Conservation (phyloP, 2,888 invertebrate genomes). For the Peribatodes rhomboidaria region DNA sequence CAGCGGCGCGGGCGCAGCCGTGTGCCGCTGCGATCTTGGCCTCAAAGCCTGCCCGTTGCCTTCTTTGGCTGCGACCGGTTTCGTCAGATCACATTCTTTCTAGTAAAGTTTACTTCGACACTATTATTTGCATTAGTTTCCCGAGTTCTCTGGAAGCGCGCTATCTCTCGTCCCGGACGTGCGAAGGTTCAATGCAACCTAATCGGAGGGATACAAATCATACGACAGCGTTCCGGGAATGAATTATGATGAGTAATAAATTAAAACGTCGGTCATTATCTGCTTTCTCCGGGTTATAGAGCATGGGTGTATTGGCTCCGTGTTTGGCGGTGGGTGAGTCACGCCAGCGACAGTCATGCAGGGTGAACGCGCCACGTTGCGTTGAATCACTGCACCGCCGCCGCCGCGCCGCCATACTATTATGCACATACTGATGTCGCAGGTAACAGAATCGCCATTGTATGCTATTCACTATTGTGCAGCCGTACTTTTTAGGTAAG, state of each 20-base stretch:
- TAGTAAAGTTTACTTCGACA: conserved; percentile 64
- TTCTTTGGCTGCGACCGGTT: conserved; percentile 83
- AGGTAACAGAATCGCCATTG: conserved; percentile 83
- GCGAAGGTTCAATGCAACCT: conserved; percentile 47
- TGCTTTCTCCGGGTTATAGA: conserved; percentile 63
- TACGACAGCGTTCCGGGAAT: conserved; percentile 52
- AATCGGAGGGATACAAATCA: conserved; percentile 52
- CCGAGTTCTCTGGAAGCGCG: conserved; percentile 44
- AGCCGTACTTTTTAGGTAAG: conserved; percentile 78
- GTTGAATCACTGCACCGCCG: conserved; percentile 60
- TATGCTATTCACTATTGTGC: conserved; percentile 82
- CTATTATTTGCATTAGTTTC: conserved; percentile 56
- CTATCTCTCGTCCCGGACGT: conserved; percentile 46
- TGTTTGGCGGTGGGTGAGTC: conserved; percentile 52
- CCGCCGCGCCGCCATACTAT: conserved; percentile 62
- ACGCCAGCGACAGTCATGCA: conserved; percentile 60
- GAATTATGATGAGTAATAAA: conserved; percentile 60
- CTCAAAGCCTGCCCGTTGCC: conserved; percentile 80
- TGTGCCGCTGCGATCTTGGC: conserved; percentile 67
- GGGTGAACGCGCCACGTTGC: conserved; percentile 57
- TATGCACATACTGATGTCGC: conserved; percentile 83
- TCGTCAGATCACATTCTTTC: conserved; percentile 66
- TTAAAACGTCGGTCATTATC: conserved; percentile 61
- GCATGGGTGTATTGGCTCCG: conserved; percentile 68
- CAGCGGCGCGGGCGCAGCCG: conserved; percentile 44